Evolutionary conservation across 2,797 vertebrate genomes (phyloP).

Genomic region (Hapalemur alaotrensis): DNA sequence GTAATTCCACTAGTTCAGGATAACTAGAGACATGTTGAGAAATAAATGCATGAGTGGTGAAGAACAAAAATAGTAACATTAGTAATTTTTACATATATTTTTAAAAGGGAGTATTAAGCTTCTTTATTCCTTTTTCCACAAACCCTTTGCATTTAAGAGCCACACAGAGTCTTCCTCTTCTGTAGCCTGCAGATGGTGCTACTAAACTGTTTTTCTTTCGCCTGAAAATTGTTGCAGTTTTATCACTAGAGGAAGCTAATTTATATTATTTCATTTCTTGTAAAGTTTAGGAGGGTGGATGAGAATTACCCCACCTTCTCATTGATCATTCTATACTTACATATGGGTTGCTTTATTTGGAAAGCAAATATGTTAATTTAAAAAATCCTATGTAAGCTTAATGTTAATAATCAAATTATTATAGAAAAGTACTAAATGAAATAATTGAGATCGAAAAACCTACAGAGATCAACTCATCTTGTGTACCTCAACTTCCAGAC

Average conservation of each 20-base stretch:
- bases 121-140: neutral
- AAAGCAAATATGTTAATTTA: neutral
- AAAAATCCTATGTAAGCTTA: neutral
- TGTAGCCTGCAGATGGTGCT: slow-evolving; percentile 97
- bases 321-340: neutral
- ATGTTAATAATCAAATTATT: neutral
- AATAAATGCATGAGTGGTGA: neutral
- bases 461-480: neutral
- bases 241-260: neutral
- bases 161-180: slow-evolving; percentile 71
- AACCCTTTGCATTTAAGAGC: neutral
- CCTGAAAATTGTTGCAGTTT: neutral
- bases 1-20: neutral
- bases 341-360: neutral
- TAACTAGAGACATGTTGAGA: neutral
- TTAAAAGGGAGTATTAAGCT: neutral
- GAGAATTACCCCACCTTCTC: neutral
- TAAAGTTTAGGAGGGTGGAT: neutral
- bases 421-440: neutral
- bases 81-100: neutral
- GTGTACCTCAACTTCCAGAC: neutral
- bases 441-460: neutral
- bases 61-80: neutral
- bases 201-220: slow-evolving; percentile 89
- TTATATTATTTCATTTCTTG: neutral